Evolutionary conservation across 2,888 invertebrate genomes (phyloP), one percentile per base, ranked within the genome.

Genomic region (Phytoseiulus persimilis): DNA sequence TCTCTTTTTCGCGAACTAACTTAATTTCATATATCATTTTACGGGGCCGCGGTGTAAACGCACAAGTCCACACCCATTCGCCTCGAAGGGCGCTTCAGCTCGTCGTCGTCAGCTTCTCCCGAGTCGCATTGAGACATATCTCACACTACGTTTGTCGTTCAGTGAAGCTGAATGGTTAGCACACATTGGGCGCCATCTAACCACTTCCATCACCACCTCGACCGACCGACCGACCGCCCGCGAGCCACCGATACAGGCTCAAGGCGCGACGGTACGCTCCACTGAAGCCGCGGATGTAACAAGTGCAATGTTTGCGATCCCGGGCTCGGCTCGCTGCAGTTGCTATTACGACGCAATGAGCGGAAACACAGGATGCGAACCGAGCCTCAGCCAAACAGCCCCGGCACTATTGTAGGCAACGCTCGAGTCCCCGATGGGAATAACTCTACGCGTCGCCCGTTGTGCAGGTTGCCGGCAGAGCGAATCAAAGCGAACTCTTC

Each of bases 221-320:
- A 65, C 9, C 65, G 18, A 2, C 65, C 28, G 28, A 14, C 46
- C 65, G 65, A 23, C 65, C 28, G 65, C 23, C 14, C 2, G 23
- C n/a, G n/a, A n/a, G n/a, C n/a, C n/a, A n/a, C n/a, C n/a, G n/a
- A n/a, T n/a, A n/a, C n/a, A n/a, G n/a, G n/a, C 65, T 14, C 65
- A 65, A 65, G 65, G 65, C 65, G 65, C 65, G 65, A 65, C 65
- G 18, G 28, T 65, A 65, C 65, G 65, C 65, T 65, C 28, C 65
- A 65, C 11, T 65, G 65, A 28, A 65, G 65, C 65, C 65, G 65
- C 65, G 65, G 18, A 65, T 65, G 65, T 65, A 28, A 65, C 65
- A 65, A 65, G 65, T 65, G 65, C 65, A 65, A 65, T 65, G 65
- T 65, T 65, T 65, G 65, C 65, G 65, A 65, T 65, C 65, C 65